Percentiles rank a stretch among this genome's conserved stretches.
Conservation (phyloP, 2,797 vertebrate genomes). For the Ispidina picta region DNA sequence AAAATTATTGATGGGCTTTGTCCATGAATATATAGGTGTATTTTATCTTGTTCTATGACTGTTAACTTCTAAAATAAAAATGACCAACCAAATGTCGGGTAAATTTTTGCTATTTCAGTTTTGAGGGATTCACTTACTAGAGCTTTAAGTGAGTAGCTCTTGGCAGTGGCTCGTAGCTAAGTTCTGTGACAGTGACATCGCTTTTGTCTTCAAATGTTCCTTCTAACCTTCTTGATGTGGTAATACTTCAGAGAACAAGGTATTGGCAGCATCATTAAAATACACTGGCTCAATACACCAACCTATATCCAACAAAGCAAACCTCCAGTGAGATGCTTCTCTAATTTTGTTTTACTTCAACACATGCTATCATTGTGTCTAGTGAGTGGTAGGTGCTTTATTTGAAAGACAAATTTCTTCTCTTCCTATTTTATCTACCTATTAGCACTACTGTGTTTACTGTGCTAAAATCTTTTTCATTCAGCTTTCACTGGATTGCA, state of each 20-base stretch:
- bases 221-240: not conserved
- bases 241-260: not conserved
- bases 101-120: not conserved
- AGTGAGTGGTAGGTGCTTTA: not conserved
- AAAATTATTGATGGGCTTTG: rapidly evolving
- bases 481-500: not conserved
- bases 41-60: not conserved
- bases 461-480: not conserved
- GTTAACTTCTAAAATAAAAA: not conserved
- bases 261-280: not conserved
- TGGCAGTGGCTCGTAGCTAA: not conserved
- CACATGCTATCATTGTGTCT: not conserved
- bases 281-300: not conserved
- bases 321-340: not conserved
- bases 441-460: rapidly evolving
- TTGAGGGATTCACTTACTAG: not conserved
- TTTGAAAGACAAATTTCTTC: not conserved
- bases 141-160: not conserved
- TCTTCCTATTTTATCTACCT: not conserved
- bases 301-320: not conserved
- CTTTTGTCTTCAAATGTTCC: not conserved
- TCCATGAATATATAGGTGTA: not conserved
- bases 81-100: not conserved
- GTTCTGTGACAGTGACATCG: not conserved
- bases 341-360: not conserved